Evolutionary conservation across 2,113 vertebrate species (phyloP), one percentile per base, ranked within the genome.

Genomic region (Cichladusa arquata): DNA sequence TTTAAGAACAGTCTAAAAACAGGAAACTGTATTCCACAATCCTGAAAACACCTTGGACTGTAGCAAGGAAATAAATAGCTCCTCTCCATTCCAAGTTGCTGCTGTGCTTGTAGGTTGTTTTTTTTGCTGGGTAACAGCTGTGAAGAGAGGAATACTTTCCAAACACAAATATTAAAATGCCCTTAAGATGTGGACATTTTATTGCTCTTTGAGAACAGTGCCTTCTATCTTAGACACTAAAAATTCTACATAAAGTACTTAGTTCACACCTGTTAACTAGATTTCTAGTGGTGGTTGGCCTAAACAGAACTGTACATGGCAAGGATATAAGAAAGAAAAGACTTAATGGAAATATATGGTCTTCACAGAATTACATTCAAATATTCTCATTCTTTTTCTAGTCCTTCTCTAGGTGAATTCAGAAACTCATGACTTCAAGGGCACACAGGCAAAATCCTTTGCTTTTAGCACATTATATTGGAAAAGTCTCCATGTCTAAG

Each of bases 21-120:
- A 96, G 95, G 92, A 96, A 96, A 40, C 28, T 79, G 19, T 76
- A 61, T 82, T 82, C 90, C 5, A 17, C 62, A 76, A 45, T 94
- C 44, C 88, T 92, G 90, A 92, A 94, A 95, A 79, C 82, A 83
- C 92, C 73, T 94, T 95, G 93, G 70, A 61, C 66, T 2, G 2
- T n/a, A 79, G 73, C 60, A 95, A 93, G 89, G 93, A 97, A 96
- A 96, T 95, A 88, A 96, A 91, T 81, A 95, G 17, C 82, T 83
- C n/a, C 51, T 91, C 91, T 89, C 44, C n/a, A 45, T 72, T 92
- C 34, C 64, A 62, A 45, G 74, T 23, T 70, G 7, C 48, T 93
- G 80, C 94, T 92, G 56, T 72, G n/a, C 69, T 89, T 60, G 36
- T 5, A 5, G 2, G 22, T 91, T 88, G 70, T 90, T 94, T 90